Base-by-base conservation (phyloP, 1,140 invertebrate species). In the Lordiphosa stackelbergi region DNA sequence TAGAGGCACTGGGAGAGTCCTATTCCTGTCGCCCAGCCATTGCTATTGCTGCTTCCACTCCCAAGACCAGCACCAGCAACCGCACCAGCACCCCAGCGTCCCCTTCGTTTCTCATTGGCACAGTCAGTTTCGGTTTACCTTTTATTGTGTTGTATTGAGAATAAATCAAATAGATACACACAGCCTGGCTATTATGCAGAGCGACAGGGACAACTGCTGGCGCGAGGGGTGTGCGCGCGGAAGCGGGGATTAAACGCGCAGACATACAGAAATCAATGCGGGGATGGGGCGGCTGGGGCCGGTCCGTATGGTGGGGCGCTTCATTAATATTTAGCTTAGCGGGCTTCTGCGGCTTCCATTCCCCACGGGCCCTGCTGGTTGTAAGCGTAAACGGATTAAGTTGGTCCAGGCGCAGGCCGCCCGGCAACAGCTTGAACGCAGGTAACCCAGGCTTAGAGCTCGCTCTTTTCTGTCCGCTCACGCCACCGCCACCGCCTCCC, bases 281-380 rank as follows among this genome's bases (percentile, higher is more conserved):
- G 7, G n/a, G 8, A 9, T 31, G 11, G 43, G 28, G 24, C 9
- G 12, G 8, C 5, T 31, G 11, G 43, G 28, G 24, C 31, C 34
- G 43, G 12, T 5, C 11, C 13, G 11, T 5, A 34, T 13, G 22
- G 16, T 28, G 42, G 22, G 12, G 42, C 9, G 4, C n/a, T 51
- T 40, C 22, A 40, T 63, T 64, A 54, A 55, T 61, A 31, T 58
- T 19, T 22, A 45, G 53, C 66, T 71, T 71, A 66, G 28, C 53
- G 19, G 64, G 51, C 66, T 73, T 78, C 61, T 53, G 52, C 52
- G 59, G 63, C 43, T 58, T 60, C 58, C 51, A 72, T 55, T 77
- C 69, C 73, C 73, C 45, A 42, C 24, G 68, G 73, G 22, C 31
- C 51, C 56, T 68, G 72, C 78, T 57, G 28, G 52, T 22, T 54